Evolutionary conservation across 2,113 vertebrate genomes (phyloP), one percentile per base, ranked within the genome.

Genomic region (Rhinoptilus africanus): DNA sequence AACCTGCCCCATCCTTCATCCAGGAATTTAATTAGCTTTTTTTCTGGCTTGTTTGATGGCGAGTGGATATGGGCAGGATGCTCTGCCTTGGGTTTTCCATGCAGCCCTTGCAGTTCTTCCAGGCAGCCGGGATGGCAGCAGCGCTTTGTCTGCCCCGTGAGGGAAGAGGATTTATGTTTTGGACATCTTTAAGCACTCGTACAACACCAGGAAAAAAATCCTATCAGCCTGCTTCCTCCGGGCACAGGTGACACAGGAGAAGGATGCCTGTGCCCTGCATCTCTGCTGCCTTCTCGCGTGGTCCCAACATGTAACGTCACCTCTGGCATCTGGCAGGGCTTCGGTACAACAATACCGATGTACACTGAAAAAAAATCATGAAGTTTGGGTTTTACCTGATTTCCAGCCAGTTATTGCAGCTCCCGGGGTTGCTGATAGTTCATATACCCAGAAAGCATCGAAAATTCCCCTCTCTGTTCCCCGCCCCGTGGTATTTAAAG

Each of bases 311-410:
- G 1, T 0, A 4, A 4, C 1, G 11, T 7, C 87, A 50, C 59
- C 54, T 27, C 84, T 22, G 76, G 68, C 56, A 9, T 3, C 41
- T 32, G 48, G 27, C 59, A 53, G 23, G 35, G n/a, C 20, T 43
- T 77, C 5, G 0, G 0, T 1, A 1, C 0, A 27, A 68, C 22
- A 53, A 17, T 4, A 12, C 3, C 10, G 6, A 9, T 10, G 14
- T 4, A 4, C 0, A 3, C 0, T 23, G 39, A 6, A 54, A 15
- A 73, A 34, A 37, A 34, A 37, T 15, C 0, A 0, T 10, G 21
- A 67, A 6, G 24, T 43, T 35, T 26, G 30, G 30, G 4, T 5
- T 71, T 54, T 41, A 10, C 21, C 63, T 1, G 0, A 21, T 85
- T 89, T 71, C 64, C 80, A 77, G 64, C 23, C 48, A 21, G 27